phyloP scores from a whole-genome alignment of 2,797 vertebrate genomes.

The Fringilla coelebs region DNA sequence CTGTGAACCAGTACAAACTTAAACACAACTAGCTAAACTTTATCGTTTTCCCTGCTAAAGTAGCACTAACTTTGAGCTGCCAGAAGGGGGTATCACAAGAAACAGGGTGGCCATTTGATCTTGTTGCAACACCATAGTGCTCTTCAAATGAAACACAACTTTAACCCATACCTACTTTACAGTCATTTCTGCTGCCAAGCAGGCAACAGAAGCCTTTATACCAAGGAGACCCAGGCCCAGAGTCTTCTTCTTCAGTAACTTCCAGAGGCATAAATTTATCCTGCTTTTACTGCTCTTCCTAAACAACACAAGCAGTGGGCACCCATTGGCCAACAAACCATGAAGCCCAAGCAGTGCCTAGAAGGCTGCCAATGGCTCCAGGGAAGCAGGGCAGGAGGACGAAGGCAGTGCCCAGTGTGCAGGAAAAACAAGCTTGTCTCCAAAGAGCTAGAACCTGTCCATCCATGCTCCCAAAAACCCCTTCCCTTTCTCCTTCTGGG shows the following conservation, averaged over 20 bases:
- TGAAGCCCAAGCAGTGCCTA: neutral
- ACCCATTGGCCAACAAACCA: accelerated
- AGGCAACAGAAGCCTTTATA: neutral
- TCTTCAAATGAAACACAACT: neutral
- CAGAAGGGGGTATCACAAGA: neutral
- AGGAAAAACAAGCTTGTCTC: neutral
- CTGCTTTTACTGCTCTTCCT: neutral
- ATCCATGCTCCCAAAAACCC: neutral
- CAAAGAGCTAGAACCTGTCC: neutral
- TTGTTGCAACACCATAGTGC: neutral
- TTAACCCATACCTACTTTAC: neutral
- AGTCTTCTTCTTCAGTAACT: neutral
- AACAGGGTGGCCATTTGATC: neutral
- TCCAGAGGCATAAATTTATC: neutral
- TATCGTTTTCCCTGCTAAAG: neutral
- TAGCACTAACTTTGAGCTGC: neutral
- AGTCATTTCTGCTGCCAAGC: neutral
- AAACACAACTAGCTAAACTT: neutral
- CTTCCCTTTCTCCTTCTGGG: neutral
- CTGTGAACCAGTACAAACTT: neutral
- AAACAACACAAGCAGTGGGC: accelerated
- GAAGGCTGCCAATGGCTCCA: neutral
- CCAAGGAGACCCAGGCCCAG: neutral
- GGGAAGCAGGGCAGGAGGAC: neutral
- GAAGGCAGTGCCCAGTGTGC: neutral